phyloP scores from a whole-genome alignment of 2,113 vertebrate genomes.

The rabbit (Oryctolagus cuniculus) region DNA sequence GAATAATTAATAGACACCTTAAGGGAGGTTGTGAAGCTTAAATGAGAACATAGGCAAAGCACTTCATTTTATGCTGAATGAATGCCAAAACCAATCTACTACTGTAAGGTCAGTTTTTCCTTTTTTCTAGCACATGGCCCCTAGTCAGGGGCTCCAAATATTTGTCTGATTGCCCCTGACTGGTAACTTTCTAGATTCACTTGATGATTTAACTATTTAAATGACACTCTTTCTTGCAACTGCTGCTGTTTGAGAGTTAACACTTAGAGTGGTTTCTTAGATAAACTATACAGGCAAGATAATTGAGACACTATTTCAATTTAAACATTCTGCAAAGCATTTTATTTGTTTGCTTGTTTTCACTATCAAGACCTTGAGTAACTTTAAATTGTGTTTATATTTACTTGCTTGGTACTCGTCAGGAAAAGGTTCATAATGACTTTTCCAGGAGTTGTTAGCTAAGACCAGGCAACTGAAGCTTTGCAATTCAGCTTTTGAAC shows the following conservation, averaged over 20 bases:
- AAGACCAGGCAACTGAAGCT: conserved; percentile 15
- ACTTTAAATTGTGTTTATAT: conserved; percentile 34
- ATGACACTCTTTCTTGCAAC: neutral
- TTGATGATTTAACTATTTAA: conserved; percentile 47
- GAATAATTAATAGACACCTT: conserved; percentile 25
- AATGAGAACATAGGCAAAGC: neutral
- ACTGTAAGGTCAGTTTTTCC: neutral
- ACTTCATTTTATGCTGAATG: conserved; percentile 42
- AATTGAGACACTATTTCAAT: conserved; percentile 18
- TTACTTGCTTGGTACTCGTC: neutral
- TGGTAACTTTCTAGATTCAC: neutral
- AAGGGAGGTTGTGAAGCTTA: conserved; percentile 24
- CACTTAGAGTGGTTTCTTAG: neutral
- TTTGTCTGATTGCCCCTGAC: conserved; percentile 53
- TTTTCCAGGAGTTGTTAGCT: conserved; percentile 34
- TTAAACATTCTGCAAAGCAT: neutral
- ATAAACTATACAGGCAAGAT: conserved; percentile 34
- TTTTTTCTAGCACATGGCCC: neutral
- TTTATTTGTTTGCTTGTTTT: neutral
- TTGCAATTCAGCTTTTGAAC: conserved; percentile 9
- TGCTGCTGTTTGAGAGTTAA: conserved; percentile 8
- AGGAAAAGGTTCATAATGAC: conserved; percentile 2
- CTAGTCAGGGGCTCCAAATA: neutral
- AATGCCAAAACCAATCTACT: neutral
- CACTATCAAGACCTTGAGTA: neutral